These are phyloP conservation scores for Nebria salina DNA, from an alignment of 2,888 invertebrate genomes.

Conservation along the genomic window DNA sequence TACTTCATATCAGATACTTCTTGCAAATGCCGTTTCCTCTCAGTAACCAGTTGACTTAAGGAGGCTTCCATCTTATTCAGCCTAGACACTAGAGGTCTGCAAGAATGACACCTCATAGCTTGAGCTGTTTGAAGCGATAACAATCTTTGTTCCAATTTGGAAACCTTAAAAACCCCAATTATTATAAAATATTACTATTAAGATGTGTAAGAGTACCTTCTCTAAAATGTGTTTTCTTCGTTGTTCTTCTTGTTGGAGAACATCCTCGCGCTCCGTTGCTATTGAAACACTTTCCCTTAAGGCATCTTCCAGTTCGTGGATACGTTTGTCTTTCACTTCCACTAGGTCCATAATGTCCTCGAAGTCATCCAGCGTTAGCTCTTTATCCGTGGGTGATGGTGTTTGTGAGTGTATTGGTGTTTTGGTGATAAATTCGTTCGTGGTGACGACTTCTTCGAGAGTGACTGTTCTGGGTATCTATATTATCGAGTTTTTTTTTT, in stretches of 20 bases:
- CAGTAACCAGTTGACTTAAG: conserved; percentile 69
- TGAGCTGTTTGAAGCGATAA: conserved; percentile 76
- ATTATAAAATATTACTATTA: too few relatives aligned
- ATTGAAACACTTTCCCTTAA: conserved; percentile 81
- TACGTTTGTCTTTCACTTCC: conserved; percentile 61
- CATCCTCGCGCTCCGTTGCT: conserved; percentile 74
- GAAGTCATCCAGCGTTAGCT: conserved; percentile 34
- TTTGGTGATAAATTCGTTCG: not conserved
- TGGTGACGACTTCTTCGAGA: not conserved
- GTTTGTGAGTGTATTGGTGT: conserved; percentile 6
- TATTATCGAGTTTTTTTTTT: conserved; percentile 21
- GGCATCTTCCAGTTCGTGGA: conserved; percentile 85
- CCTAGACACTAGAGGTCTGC: conserved; percentile 71
- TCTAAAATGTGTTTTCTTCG: conserved; percentile 71
- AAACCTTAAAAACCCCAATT: conserved; percentile 64
- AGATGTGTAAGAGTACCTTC: conserved; percentile 64
- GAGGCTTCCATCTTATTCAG: conserved; percentile 72
- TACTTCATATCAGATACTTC: conserved; percentile 85
- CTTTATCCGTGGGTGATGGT: conserved; percentile 8
- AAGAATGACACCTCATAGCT: conserved; percentile 74
- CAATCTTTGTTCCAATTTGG: conserved; percentile 75
- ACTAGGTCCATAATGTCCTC: conserved; percentile 39
- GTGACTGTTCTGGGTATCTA: conserved; percentile 45
- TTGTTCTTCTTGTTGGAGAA: conserved; percentile 73
- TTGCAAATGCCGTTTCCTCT: conserved; percentile 74